These are phyloP conservation scores for Stomatorhinus walkeri DNA, from an alignment of 2,797 vertebrate species.

Conservation along the genomic window DNA sequence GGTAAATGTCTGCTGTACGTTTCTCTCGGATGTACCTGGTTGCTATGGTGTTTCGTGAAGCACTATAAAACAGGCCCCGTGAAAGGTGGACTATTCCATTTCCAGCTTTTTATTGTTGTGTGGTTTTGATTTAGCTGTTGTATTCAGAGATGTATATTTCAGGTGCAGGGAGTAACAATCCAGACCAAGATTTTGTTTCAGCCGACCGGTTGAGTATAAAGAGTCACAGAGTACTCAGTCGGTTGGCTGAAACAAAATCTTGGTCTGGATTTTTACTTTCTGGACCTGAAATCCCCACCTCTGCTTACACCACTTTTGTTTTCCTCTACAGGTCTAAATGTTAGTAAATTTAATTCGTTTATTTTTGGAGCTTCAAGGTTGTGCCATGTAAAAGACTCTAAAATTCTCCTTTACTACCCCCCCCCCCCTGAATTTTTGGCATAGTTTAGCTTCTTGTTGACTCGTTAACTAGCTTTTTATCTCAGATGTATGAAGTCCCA, in stretches of 20 bases:
- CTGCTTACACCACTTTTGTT: not conserved
- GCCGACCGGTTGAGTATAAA: not conserved
- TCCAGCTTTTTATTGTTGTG: not conserved
- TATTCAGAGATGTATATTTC: not conserved
- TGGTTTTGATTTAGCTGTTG: not conserved
- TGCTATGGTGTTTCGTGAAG: not conserved
- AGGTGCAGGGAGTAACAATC: not conserved
- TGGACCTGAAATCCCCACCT: not conserved
- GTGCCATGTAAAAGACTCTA: not conserved
- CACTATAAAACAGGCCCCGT: not conserved
- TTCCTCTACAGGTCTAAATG: not conserved
- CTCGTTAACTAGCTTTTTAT: not conserved
- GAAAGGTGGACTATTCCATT: not conserved
- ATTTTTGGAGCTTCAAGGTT: not conserved
- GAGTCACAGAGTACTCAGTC: not conserved
- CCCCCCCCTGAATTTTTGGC: not conserved
- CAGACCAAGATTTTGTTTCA: not conserved
- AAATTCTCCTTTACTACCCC: not conserved
- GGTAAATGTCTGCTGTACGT: not conserved
- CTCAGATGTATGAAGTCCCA: not conserved
- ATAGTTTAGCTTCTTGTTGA: not conserved
- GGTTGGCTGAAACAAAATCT: not conserved
- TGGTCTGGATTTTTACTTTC: not conserved
- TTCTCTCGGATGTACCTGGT: not conserved
- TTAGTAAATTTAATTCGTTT: not conserved